These are phyloP conservation scores for Acanthosepion lycidas DNA, from an alignment of 2,888 invertebrate species.

Conservation along the genomic window DNA sequence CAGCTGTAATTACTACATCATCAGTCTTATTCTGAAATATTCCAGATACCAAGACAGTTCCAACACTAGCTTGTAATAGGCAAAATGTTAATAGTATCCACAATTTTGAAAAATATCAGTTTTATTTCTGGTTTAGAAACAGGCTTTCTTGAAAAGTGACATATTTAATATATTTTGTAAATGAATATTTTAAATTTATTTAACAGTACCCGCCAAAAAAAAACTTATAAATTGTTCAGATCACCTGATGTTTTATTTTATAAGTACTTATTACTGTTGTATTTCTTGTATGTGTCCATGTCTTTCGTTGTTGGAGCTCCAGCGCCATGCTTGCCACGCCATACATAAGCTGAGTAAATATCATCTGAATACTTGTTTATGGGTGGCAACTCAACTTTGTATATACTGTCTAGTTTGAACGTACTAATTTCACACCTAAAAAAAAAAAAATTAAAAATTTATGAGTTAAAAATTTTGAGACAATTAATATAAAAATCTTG, in stretches of 20 bases:
- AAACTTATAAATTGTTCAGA: not conserved
- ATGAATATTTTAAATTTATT: too few relatives aligned
- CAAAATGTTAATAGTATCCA: too few relatives aligned
- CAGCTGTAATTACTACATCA: too few relatives aligned
- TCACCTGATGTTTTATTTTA: slow-evolving; percentile 33
- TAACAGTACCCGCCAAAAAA: too few relatives aligned
- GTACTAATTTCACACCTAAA: slow-evolving; percentile 79
- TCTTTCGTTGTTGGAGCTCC: slow-evolving; percentile 67
- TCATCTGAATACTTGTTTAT: slow-evolving; percentile 80
- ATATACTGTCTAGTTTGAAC: slow-evolving; percentile 80
- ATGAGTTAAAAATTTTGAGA: not conserved
- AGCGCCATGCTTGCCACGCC: slow-evolving; percentile 77
- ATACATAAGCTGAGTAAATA: slow-evolving; percentile 83
- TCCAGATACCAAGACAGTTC: too few relatives aligned
- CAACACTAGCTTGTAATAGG: too few relatives aligned
- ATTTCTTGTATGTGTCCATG: slow-evolving; percentile 58
- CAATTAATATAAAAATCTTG: not conserved
- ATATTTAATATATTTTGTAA: too few relatives aligned
- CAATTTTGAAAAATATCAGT: too few relatives aligned
- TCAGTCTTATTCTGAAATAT: too few relatives aligned
- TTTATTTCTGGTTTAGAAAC: too few relatives aligned
- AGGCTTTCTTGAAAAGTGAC: too few relatives aligned
- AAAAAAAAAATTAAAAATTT: slow-evolving; percentile 47
- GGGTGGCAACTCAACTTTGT: slow-evolving; percentile 81
- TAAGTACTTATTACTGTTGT: slow-evolving; percentile 55